phyloP scores from a whole-genome alignment of 2,888 invertebrate species.

The Spatulosminthurus flaviceps region DNA sequence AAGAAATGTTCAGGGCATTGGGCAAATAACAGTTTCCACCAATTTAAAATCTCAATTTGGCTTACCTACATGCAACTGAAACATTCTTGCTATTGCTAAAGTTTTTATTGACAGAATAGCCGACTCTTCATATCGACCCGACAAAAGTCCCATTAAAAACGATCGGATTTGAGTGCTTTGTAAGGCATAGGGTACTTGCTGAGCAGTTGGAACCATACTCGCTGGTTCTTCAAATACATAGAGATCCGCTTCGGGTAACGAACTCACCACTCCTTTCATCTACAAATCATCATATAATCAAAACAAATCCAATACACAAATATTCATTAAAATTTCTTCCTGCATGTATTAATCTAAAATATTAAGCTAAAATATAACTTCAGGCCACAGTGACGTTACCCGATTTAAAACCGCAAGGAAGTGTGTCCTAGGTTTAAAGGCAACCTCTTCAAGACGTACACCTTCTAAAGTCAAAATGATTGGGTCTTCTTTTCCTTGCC shows the following conservation, averaged over 20 bases:
- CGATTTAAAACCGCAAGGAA: conserved; percentile 47
- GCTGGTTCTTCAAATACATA: conserved; percentile 57
- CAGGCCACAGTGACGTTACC: conserved; percentile 29
- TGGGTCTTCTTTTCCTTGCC: neutral
- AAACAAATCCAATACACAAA: neutral
- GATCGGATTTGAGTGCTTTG: conserved; percentile 54
- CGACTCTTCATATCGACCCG: conserved; percentile 40
- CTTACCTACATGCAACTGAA: conserved; percentile 59
- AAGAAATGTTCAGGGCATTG: no score
- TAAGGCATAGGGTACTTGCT: conserved; percentile 50
- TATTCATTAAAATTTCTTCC: conserved; percentile 1
- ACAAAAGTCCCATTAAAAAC: conserved; percentile 53
- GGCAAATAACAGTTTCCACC: neutral
- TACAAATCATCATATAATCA: conserved; percentile 32
- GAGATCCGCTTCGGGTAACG: conserved; percentile 53
- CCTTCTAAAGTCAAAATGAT: conserved; percentile 36
- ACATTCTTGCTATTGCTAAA: conserved; percentile 52
- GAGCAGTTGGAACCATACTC: conserved; percentile 28
- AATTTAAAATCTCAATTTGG: neutral
- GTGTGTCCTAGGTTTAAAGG: conserved; percentile 48
- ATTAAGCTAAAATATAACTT: no score
- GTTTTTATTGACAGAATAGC: conserved; percentile 53
- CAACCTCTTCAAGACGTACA: conserved; percentile 34
- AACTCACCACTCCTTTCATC: conserved; percentile 48
- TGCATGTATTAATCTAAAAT: neutral